Evolutionary conservation across 2,797 vertebrate species (phyloP).

Genomic region (Trichosurus vulpecula): DNA sequence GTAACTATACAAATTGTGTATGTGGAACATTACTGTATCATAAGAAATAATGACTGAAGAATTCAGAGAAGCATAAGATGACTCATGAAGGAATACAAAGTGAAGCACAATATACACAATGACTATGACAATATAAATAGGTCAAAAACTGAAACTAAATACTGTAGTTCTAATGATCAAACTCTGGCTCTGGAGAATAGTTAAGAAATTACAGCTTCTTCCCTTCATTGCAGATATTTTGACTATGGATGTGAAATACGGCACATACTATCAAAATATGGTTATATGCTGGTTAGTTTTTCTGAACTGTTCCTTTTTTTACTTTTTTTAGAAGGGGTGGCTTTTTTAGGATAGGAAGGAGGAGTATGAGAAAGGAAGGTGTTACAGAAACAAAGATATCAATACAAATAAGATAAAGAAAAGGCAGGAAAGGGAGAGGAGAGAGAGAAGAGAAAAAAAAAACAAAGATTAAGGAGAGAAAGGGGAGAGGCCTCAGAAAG

Average conservation of each 20-base stretch:
- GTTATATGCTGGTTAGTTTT: background rate
- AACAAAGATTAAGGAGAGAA: background rate
- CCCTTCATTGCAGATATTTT: background rate
- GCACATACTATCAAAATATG: background rate
- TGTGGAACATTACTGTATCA: background rate
- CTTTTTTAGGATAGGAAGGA: background rate
- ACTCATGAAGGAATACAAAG: background rate
- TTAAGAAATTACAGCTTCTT: background rate
- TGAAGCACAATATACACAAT: background rate
- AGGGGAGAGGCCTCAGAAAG: background rate
- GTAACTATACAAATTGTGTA: background rate
- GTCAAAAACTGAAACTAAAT: background rate
- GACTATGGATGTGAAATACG: background rate
- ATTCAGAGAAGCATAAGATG: background rate
- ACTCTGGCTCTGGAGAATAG: background rate
- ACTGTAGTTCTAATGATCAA: background rate
- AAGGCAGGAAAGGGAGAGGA: background rate
- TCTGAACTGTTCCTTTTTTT: background rate
- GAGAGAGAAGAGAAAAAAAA: background rate
- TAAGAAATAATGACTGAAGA: background rate
- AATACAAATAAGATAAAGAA: background rate
- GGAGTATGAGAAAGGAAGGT: background rate
- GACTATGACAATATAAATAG: background rate
- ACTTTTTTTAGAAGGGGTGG: background rate
- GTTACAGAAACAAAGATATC: background rate